Evolutionary conservation across 2,797 vertebrate species (phyloP).

Genomic region (Anguilla marmorata): DNA sequence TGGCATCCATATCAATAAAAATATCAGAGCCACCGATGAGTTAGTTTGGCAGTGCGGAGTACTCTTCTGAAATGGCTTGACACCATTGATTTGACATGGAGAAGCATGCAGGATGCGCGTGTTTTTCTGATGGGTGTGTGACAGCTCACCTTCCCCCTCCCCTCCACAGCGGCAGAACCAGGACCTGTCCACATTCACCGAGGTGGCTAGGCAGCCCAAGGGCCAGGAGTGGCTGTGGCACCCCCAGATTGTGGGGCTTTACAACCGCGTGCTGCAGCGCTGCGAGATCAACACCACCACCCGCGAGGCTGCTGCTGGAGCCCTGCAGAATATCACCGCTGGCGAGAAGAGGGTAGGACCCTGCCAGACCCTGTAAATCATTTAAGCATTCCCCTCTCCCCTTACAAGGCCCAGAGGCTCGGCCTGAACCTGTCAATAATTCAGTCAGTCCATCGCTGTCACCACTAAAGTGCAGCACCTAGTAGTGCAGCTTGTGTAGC

Average conservation of each 20-base stretch:
- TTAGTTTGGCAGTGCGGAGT: background rate
- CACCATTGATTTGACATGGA: background rate
- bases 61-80: background rate
- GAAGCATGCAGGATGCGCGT: background rate
- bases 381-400: background rate
- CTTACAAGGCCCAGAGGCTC: background rate
- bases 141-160: background rate
- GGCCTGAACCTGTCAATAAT: background rate
- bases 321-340: conserved; percentile 93
- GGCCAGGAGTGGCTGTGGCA: conserved; percentile 91
- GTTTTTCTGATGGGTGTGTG: background rate
- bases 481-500: background rate
- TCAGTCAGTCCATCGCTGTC: background rate
- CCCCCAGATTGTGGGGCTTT: conserved; percentile 81
- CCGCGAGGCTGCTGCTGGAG: conserved; percentile 86
- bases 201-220: conserved; percentile 80
- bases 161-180: conserved; percentile 70
- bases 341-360: conserved; percentile 84
- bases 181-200: conserved; percentile 76
- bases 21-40: background rate
- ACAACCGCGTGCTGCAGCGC: conserved; percentile 75
- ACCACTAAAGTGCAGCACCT: background rate
- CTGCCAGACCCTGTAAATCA: background rate
- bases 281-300: conserved; percentile 83
- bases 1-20: background rate